Percentiles rank a stretch among this genome's conserved stretches.
phyloP scores from a whole-genome alignment of 2,888 invertebrate species.

The Stenolophus ochropezus region DNA sequence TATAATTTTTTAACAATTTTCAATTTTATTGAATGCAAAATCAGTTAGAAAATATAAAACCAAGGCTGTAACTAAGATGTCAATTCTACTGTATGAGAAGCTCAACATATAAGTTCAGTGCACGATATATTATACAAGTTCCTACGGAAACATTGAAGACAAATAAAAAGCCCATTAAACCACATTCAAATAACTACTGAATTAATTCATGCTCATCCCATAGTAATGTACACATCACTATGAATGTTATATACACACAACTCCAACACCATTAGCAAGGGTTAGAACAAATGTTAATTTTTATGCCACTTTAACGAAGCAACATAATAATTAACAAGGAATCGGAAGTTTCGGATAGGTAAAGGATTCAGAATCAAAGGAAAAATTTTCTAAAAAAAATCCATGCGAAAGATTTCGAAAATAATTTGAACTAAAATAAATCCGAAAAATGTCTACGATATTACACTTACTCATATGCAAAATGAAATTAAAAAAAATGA shows the following conservation, averaged over 20 bases:
- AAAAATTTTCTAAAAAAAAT: constrained; percentile 16
- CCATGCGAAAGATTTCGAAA: constrained; percentile 51
- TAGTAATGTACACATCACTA: constrained; percentile 21
- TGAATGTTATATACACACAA: constrained; percentile 36
- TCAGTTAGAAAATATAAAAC: constrained; percentile 30
- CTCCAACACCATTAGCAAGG: constrained; percentile 56
- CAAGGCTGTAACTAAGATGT: constrained; percentile 1
- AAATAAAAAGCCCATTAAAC: constrained; percentile 23
- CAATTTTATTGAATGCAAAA: not conserved
- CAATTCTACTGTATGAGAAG: not conserved
- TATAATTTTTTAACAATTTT: not conserved
- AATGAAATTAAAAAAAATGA: constrained; percentile 22
- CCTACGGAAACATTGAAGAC: constrained; percentile 17
- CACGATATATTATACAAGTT: constrained; percentile 35
- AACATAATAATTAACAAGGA: constrained; percentile 5
- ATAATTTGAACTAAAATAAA: constrained; percentile 23
- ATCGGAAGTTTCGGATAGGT: not conserved
- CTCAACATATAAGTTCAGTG: constrained; percentile 40
- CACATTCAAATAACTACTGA: constrained; percentile 20
- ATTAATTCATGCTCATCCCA: constrained; percentile 33
- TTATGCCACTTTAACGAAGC: constrained; percentile 20
- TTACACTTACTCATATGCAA: constrained; percentile 33
- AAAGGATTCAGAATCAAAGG: not conserved
- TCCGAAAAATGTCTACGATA: constrained; percentile 23
- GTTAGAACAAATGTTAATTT: constrained; percentile 40